Evolutionary conservation across 2,113 vertebrate species (phyloP).

Genomic region (Apteryx owenii): DNA sequence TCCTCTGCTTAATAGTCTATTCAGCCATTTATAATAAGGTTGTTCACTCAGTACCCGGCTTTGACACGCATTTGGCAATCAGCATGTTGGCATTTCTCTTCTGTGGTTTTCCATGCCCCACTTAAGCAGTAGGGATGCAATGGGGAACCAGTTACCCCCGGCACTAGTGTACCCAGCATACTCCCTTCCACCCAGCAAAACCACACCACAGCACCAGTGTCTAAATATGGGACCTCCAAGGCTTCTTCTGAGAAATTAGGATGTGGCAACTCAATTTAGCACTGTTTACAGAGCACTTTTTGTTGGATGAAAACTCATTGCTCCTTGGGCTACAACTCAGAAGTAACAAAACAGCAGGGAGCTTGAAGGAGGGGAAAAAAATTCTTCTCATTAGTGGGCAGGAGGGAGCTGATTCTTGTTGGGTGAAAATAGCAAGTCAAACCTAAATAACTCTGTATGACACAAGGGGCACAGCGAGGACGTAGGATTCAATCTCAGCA

Average conservation of each 20-base stretch:
- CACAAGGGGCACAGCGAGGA: not conserved
- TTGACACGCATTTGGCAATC: not conserved
- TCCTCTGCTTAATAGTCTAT: not conserved
- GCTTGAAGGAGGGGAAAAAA: not conserved
- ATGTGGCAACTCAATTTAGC: not conserved
- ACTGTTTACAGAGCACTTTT: not conserved
- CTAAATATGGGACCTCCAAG: not conserved
- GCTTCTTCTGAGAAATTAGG: not conserved
- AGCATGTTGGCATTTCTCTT: not conserved
- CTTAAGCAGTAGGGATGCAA: not conserved
- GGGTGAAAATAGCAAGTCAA: not conserved
- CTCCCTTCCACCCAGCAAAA: not conserved
- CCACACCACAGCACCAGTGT: not conserved
- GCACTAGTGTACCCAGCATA: not conserved
- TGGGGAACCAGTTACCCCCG: rapidly evolving
- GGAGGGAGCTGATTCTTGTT: not conserved
- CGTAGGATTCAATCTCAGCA: not conserved
- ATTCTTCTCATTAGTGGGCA: not conserved
- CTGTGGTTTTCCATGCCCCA: not conserved
- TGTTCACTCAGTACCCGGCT: not conserved
- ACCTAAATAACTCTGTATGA: not conserved
- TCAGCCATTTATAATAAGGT: not conserved
- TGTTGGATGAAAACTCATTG: not conserved
- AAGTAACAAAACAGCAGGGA: not conserved
- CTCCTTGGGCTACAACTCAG: not conserved